These are phyloP conservation scores for Falco cherrug DNA, from an alignment of 2,797 vertebrate genomes.

Conservation along the genomic window DNA sequence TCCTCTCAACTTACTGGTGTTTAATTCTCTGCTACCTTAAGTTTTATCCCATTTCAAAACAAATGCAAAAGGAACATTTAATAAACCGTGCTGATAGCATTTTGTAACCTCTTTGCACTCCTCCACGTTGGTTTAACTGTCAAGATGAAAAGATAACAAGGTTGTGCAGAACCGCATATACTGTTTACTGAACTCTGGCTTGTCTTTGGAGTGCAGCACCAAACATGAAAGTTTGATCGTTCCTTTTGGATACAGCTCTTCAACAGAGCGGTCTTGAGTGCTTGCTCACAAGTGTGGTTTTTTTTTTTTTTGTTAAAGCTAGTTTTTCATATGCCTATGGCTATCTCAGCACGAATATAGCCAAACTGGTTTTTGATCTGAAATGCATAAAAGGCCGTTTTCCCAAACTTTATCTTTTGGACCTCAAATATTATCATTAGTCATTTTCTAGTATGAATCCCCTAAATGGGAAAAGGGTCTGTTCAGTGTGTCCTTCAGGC, in stretches of 20 bases:
- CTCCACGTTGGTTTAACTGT: not conserved
- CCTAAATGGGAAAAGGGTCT: not conserved
- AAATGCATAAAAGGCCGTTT: conserved; percentile 4
- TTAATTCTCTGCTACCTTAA: not conserved
- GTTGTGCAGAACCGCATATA: not conserved
- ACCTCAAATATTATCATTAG: not conserved
- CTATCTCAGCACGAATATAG: not conserved
- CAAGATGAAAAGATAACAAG: conserved; percentile 30
- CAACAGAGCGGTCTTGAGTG: not conserved
- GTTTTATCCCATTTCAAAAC: not conserved
- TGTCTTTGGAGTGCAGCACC: not conserved
- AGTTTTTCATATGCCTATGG: not conserved
- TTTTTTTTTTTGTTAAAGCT: not conserved
- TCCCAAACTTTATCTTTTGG: not conserved
- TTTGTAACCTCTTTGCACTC: conserved; percentile 23
- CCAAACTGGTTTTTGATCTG: not conserved
- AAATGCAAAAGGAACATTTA: not conserved
- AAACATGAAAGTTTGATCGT: not conserved
- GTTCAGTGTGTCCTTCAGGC: not conserved
- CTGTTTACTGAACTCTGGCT: conserved; percentile 15
- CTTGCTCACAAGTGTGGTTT: not conserved
- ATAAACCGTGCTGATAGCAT: not conserved
- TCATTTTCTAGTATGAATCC: not conserved
- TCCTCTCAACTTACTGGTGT: not conserved
- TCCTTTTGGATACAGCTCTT: not conserved